Base-by-base conservation (phyloP, 2,113 vertebrate genomes). In the Gallinago paraguaiae region DNA sequence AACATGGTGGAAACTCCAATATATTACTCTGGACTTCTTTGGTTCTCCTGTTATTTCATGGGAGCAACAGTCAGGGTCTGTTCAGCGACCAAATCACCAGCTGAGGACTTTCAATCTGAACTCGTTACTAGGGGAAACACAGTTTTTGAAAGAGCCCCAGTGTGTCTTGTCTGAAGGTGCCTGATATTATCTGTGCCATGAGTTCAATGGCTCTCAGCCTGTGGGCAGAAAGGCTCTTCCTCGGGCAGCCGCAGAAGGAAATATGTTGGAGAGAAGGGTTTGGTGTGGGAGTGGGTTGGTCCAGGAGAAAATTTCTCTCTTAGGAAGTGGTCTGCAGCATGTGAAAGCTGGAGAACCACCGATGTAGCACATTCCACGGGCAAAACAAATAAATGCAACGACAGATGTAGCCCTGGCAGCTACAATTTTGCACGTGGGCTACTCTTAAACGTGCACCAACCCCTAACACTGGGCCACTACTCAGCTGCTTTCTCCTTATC, bases 311-410 rank as follows among this genome's bases (percentile, higher is more conserved):
- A 95, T 94, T 91, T 82, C 72, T 94, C 68, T 45, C 92, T 93
- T 96, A 76, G 96, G 96, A 97, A 96, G 96, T 87, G 96, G 96
- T 93, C 95, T 96, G 81, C 60, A 92, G 72, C 77, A 88, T 86
- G 65, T 27, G 0, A 91, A 92, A 92, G 65, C 70, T 22, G 4
- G 83, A 93, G 69, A 97, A 86, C 82, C 92, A 93, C 85, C n/a
- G 6, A 6, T 81, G 56, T 31, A 71, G 69, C 86, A 64, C 76
- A 95, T 94, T 96, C 90, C 72, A 17, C 0, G 10, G 68, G 20
- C 80, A 86, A 92, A 95, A 56, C 48, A 94, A 96, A 84, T 60
- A 93, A 74, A 90, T 53, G 68, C 13, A 13, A 72, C 72, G n/a
- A 53, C 83, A 86, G 31, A 71, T 20, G 24, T 13, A 67, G 4